Evolutionary conservation across 2,113 vertebrate genomes (phyloP), one percentile per base, ranked within the genome.

Genomic region (Apaloderma vittatum): DNA sequence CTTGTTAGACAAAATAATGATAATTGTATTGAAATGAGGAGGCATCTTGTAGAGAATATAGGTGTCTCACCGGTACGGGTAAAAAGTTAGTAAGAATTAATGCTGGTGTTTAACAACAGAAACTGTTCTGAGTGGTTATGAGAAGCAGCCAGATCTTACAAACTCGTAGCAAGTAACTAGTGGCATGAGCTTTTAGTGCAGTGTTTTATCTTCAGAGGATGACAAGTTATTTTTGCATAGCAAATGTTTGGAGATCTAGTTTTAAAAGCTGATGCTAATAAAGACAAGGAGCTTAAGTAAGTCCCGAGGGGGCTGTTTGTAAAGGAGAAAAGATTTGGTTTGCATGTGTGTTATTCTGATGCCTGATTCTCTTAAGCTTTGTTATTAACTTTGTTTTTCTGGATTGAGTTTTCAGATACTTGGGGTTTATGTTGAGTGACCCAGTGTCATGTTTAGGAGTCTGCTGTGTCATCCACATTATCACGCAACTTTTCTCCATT

Each of bases 311-410:
- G 23, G 43, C 32, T 80, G 21, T 92, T 96, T 94, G 84, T 91
- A 68, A 79, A 91, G 45, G 26, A 90, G 83, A 58, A 80, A 40
- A 91, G 59, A 59, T 84, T 94, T 86, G 65, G 51, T 74, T 84
- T 94, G 36, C 2, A 2, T 71, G 73, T 77, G 52, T 90, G 73
- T 90, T 97, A 83, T 59, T 80, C 61, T 84, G 86, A 65, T 86
- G 74, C 92, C 87, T 80, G 59, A 29, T 75, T 92, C 73, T 72
- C 55, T 91, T 96, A 95, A 91, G 75, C 93, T 92, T 73, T 55
- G 17, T 65, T 65, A 81, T 72, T 90, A 83, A 81, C 78, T 96
- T 96, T 88, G 81, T 73, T 32, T 83, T 80, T 65, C 40, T 84
- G 75, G 37, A 59, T 52, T 40, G 46, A 87, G 46, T 77, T 73